Conservation (phyloP, 2,888 invertebrate species). For the Apomyelois bistriatella region DNA sequence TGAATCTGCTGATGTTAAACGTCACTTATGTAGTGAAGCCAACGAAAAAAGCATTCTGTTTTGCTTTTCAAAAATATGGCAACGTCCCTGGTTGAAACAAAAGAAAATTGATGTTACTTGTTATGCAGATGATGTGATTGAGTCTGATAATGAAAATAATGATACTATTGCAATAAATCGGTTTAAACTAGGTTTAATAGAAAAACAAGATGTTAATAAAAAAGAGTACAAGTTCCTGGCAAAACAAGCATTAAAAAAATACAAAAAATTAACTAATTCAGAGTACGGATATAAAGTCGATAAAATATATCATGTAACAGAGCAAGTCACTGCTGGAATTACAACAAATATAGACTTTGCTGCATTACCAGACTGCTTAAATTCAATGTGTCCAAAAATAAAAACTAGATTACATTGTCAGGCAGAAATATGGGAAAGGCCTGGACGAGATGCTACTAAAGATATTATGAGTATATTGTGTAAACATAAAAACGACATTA, state of each 20-base stretch:
- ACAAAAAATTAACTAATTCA: slow-evolving; percentile 33
- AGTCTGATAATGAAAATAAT: slow-evolving; percentile 17
- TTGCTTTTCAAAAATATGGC: slow-evolving; percentile 76
- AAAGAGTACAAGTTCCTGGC: slow-evolving; percentile 26
- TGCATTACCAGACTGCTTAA: slow-evolving; percentile 33
- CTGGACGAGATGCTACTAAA: slow-evolving; percentile 22
- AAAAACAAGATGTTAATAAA: slow-evolving; percentile 19
- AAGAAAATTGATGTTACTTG: slow-evolving; percentile 55
- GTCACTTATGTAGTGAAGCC: slow-evolving; percentile 26
- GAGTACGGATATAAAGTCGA: slow-evolving; percentile 41
- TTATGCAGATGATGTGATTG: slow-evolving; percentile 27
- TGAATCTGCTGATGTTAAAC: slow-evolving; percentile 22
- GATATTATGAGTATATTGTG: slow-evolving; percentile 27
- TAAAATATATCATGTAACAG: slow-evolving; percentile 57
- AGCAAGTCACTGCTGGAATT: slow-evolving; percentile 75
- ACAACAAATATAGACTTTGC: slow-evolving; percentile 48
- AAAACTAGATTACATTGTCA: slow-evolving; percentile 31
- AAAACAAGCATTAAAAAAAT: slow-evolving; percentile 28
- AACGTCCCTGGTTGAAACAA: slow-evolving; percentile 70
- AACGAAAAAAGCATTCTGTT: slow-evolving; percentile 26
- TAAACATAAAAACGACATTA: slow-evolving; percentile 15
- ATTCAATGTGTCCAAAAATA: slow-evolving; percentile 28
- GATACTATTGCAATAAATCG: slow-evolving; percentile 16
- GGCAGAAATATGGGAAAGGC: slow-evolving; percentile 25
- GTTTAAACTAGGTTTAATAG: slow-evolving; percentile 14